Percentiles rank a stretch among this genome's conserved stretches.
Evolutionary conservation across 2,888 invertebrate genomes (phyloP).

Genomic region (Apamea sordens): DNA sequence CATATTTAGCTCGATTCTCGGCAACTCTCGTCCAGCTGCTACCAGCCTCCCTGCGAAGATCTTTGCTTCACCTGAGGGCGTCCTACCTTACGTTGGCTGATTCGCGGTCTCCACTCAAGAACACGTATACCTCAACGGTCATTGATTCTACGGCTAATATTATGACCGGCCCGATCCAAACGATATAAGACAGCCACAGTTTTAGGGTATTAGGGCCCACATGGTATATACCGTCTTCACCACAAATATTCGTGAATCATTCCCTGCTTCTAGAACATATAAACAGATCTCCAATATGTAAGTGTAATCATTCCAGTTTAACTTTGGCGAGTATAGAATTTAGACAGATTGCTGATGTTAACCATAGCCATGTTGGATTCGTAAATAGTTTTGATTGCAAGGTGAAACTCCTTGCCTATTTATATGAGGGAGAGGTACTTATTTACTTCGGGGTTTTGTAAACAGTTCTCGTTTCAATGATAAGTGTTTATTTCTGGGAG

Average conservation of each 20-base stretch:
- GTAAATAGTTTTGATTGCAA: slow-evolving; percentile 58
- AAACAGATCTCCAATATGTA: slow-evolving; percentile 55
- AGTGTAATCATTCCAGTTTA: slow-evolving; percentile 50
- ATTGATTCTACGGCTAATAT: too few relatives aligned
- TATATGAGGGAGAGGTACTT: not conserved
- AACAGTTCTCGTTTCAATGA: slow-evolving; percentile 17
- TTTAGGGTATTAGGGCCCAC: not conserved
- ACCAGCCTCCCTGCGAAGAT: too few relatives aligned
- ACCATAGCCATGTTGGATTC: slow-evolving; percentile 44
- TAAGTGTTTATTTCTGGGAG: slow-evolving; percentile 16
- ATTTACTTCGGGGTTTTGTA: slow-evolving; percentile 21
- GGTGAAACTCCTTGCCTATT: slow-evolving; percentile 54
- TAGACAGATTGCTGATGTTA: slow-evolving; percentile 48
- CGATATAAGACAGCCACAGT: not conserved
- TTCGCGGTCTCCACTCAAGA: too few relatives aligned
- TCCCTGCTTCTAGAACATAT: slow-evolving; percentile 27
- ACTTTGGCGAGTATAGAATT: slow-evolving; percentile 33
- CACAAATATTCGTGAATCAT: slow-evolving; percentile 53
- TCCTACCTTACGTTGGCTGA: too few relatives aligned
- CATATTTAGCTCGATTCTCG: too few relatives aligned
- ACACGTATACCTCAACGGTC: too few relatives aligned
- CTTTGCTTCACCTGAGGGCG: too few relatives aligned
- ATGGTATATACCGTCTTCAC: not conserved
- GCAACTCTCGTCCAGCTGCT: too few relatives aligned
- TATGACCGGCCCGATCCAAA: too few relatives aligned